Conservation (phyloP, 1,140 invertebrate genomes). For the Aphaenogaster ashmeadi region DNA sequence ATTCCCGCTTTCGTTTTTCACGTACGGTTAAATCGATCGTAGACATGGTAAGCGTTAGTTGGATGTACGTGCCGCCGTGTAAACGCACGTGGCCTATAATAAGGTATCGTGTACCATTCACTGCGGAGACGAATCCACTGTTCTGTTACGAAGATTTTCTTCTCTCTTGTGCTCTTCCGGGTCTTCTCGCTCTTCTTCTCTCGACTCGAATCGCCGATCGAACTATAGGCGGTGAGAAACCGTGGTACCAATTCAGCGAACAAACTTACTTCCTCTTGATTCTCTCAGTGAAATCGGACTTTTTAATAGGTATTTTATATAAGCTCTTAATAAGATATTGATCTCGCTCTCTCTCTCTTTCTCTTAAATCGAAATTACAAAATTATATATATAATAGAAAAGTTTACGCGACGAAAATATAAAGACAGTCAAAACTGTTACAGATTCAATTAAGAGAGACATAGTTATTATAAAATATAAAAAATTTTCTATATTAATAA, state of each 20-base stretch:
- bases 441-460: neutral
- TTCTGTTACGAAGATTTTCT: constrained; percentile 81
- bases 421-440: neutral
- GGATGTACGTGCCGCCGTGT: constrained; percentile 37
- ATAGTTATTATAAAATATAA: neutral
- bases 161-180: constrained; percentile 77
- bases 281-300: constrained; percentile 44
- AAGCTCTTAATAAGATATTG: constrained; percentile 13
- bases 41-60: constrained; percentile 4
- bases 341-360: neutral
- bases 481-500: too few species aligned
- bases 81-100: constrained; percentile 52
- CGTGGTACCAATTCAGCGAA: constrained; percentile 66
- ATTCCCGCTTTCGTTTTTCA: constrained; percentile 21
- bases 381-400: neutral
- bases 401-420: neutral
- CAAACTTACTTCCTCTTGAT: constrained; percentile 18
- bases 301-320: constrained; percentile 35
- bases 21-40: neutral
- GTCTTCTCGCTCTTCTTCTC: constrained; percentile 79
- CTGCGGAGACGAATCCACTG: constrained; percentile 72
- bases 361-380: neutral
- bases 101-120: constrained; percentile 79
- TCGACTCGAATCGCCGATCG: constrained; percentile 77
- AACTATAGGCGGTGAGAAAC: constrained; percentile 76